phyloP scores from a whole-genome alignment of 2,113 vertebrate species.

The Eleginops maclovinus region DNA sequence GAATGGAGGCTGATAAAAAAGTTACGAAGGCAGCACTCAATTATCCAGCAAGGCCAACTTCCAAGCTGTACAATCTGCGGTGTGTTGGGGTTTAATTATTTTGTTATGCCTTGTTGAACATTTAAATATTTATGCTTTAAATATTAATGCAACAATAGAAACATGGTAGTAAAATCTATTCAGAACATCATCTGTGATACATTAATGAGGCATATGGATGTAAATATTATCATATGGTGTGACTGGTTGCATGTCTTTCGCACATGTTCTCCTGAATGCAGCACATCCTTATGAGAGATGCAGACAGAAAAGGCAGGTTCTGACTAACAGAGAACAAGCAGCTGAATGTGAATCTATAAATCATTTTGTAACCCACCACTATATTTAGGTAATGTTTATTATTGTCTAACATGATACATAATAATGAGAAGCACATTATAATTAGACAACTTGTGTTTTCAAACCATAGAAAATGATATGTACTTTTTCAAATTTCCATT shows the following conservation, averaged over 20 bases:
- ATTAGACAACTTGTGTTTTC: too few relatives aligned
- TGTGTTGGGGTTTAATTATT: background rate
- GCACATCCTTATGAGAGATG: background rate
- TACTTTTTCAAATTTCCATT: too few relatives aligned
- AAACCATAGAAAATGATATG: too few relatives aligned
- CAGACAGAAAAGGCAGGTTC: constrained; percentile 19
- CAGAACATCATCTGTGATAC: background rate
- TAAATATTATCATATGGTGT: background rate
- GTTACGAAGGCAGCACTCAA: background rate
- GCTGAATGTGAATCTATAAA: constrained; percentile 60
- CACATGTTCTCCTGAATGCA: constrained; percentile 13
- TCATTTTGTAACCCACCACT: background rate
- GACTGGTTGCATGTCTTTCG: background rate
- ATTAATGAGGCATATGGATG: background rate
- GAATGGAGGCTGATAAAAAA: background rate
- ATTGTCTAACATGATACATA: background rate
- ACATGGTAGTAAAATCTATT: background rate
- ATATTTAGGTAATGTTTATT: background rate
- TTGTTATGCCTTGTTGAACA: background rate
- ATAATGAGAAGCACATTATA: background rate
- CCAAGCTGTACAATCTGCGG: too few relatives aligned
- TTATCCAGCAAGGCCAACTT: background rate
- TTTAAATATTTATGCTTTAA: background rate
- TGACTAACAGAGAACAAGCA: constrained; percentile 65
- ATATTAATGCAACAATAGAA: background rate